Conservation (phyloP, 2,888 invertebrate species). For the Nemurella pictetii region DNA sequence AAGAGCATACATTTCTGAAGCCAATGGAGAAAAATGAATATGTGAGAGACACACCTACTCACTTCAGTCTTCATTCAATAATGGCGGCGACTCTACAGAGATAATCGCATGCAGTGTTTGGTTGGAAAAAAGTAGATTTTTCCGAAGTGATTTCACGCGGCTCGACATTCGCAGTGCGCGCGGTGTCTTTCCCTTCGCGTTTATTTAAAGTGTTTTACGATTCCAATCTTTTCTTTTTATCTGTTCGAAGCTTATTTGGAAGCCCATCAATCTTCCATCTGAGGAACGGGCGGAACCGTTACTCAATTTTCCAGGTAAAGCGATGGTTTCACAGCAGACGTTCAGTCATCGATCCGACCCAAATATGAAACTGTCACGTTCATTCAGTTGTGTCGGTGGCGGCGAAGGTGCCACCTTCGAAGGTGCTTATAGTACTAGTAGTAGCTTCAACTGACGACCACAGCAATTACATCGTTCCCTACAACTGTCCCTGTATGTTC, state of each 20-base stretch:
- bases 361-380: slow-evolving; percentile 1
- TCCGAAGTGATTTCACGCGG: background rate
- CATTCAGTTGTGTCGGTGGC: background rate
- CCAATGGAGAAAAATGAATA: too few species aligned
- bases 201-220: background rate
- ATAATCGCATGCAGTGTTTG: background rate
- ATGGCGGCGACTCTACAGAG: too few species aligned
- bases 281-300: background rate
- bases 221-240: background rate
- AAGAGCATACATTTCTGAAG: too few species aligned
- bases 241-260: background rate
- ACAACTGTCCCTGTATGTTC: too few species aligned
- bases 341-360: background rate
- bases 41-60: too few species aligned
- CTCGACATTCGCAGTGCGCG: background rate
- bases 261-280: slow-evolving; percentile 14
- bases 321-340: background rate
- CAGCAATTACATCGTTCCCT: too few species aligned
- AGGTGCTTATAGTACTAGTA: too few species aligned
- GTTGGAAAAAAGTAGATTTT: background rate
- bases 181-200: background rate
- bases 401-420: too few species aligned
- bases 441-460: too few species aligned
- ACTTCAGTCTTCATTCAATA: too few species aligned
- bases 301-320: slow-evolving; percentile 27